These are phyloP conservation scores for Acrocephalus arundinaceus DNA, from an alignment of 2,113 vertebrate genomes.

Conservation along the genomic window DNA sequence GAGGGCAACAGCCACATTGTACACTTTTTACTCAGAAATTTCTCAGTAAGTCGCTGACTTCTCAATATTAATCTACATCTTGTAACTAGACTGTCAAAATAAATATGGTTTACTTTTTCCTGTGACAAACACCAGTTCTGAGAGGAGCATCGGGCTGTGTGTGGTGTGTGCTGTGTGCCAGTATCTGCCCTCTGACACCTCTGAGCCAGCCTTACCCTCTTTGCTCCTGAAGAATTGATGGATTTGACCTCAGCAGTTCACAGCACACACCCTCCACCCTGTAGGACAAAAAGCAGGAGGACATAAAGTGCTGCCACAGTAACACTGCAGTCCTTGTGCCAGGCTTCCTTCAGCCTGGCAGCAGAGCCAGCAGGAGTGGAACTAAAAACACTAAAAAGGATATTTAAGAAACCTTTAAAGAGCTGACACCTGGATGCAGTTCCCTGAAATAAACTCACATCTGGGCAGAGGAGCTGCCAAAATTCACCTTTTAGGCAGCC, in stretches of 20 bases:
- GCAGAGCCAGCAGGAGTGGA: not conserved
- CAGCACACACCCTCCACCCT: not conserved
- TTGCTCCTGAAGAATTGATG: not conserved
- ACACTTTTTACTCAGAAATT: not conserved
- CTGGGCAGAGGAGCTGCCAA: not conserved
- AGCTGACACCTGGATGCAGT: constrained; percentile 14
- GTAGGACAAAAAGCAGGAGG: not conserved
- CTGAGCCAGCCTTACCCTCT: not conserved
- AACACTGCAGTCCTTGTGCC: not conserved
- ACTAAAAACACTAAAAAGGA: not conserved
- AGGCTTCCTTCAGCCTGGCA: not conserved
- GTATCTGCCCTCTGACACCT: not conserved
- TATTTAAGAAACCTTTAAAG: not conserved
- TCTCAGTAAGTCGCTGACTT: not conserved
- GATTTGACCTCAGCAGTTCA: not conserved
- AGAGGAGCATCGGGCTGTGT: fast-evolving
- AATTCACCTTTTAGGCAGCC: not conserved
- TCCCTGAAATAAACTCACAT: not conserved
- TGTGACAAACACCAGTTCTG: not conserved
- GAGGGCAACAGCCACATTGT: not conserved
- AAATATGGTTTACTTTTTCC: not conserved
- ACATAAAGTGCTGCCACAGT: not conserved
- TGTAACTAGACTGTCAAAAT: not conserved
- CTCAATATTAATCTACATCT: not conserved
- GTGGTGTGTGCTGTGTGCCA: not conserved